phyloP scores from a whole-genome alignment of 2,113 vertebrate species.

The Chroicocephalus ridibundus region DNA sequence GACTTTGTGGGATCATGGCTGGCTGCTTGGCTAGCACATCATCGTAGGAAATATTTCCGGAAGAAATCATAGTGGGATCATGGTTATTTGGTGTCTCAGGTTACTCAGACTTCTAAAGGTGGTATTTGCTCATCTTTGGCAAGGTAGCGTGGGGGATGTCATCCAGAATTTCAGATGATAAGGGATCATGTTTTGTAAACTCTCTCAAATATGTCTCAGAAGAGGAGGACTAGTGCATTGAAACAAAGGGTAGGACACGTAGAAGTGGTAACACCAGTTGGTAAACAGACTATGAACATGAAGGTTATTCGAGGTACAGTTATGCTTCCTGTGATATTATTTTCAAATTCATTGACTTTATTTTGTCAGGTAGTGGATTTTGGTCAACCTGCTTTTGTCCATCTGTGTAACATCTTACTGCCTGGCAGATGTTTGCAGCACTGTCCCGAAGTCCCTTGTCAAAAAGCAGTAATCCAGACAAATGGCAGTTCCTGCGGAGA shows the following conservation, averaged over 20 bases:
- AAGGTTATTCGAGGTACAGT: neutral
- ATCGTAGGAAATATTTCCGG: neutral
- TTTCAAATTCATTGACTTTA: neutral
- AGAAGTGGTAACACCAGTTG: neutral
- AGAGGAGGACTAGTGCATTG: neutral
- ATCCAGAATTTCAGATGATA: neutral
- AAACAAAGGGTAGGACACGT: neutral
- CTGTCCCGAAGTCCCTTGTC: neutral
- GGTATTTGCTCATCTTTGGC: neutral
- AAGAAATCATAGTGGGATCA: neutral
- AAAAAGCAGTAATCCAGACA: neutral
- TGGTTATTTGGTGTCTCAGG: accelerated
- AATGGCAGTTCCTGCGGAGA: neutral
- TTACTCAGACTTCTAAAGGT: neutral
- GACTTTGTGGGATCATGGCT: neutral
- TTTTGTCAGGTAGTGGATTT: neutral
- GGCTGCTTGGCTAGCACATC: neutral
- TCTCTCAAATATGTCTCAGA: neutral
- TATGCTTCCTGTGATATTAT: neutral
- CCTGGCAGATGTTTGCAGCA: neutral
- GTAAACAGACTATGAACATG: neutral
- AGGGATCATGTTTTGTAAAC: neutral
- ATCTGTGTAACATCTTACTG: neutral
- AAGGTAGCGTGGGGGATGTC: neutral
- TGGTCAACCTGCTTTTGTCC: neutral